These are phyloP conservation scores for Pelmatolapia mariae DNA, from an alignment of 2,113 vertebrate genomes.

Conservation along the genomic window DNA sequence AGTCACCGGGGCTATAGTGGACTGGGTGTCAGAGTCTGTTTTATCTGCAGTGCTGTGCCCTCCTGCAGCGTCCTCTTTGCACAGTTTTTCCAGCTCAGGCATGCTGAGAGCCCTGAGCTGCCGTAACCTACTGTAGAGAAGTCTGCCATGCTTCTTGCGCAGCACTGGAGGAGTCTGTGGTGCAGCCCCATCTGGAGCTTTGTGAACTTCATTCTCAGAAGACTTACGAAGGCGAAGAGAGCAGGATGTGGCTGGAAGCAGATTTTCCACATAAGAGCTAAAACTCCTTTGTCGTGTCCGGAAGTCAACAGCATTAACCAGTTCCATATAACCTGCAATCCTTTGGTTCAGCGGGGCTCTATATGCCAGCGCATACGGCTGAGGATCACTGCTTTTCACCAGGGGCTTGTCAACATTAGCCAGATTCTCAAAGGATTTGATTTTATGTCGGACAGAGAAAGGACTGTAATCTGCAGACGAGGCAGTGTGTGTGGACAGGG, in stretches of 20 bases:
- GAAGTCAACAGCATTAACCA: constrained; percentile 26
- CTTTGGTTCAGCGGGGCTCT: constrained; percentile 76
- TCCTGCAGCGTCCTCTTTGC: constrained; percentile 67
- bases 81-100: constrained; percentile 89
- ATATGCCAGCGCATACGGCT: constrained; percentile 58
- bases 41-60: constrained; percentile 52
- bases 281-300: constrained; percentile 73
- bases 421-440: constrained; percentile 95
- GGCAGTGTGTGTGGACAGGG: constrained; percentile 71
- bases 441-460: constrained; percentile 91
- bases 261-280: constrained; percentile 75
- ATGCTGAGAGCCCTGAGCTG: constrained; percentile 89
- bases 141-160: constrained; percentile 52
- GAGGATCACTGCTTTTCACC: constrained; percentile 71
- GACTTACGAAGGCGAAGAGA: constrained; percentile 50
- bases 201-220: not conserved
- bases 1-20: not conserved
- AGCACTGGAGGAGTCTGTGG: constrained; percentile 36
- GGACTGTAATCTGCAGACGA: constrained; percentile 76
- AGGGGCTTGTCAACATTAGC: constrained; percentile 80
- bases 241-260: constrained; percentile 3
- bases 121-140: constrained; percentile 77
- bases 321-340: constrained; percentile 69
- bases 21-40: constrained; percentile 69
- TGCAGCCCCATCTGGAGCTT: not conserved